A percentile compares a stretch with the other conserved stretches of the same genome.
Conservation (phyloP, 2,888 invertebrate species). For the Argyra leucocephala region DNA sequence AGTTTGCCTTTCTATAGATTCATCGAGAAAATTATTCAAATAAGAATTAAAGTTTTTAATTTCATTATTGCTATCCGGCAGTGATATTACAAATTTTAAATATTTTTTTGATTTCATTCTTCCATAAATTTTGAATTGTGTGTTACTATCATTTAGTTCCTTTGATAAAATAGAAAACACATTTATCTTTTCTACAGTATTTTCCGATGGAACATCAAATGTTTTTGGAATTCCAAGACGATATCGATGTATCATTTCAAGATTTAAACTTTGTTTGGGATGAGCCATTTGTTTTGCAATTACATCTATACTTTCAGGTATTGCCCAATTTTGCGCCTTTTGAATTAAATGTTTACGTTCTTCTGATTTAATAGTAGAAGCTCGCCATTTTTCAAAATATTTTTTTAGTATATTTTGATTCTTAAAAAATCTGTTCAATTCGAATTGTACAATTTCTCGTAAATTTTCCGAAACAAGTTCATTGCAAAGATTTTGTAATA, state of each 20-base stretch:
- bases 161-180: slow-evolving; percentile 30
- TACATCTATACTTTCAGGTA: slow-evolving; percentile 31
- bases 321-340: slow-evolving; percentile 49
- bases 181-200: slow-evolving; percentile 26
- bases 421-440: slow-evolving; percentile 34
- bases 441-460: slow-evolving; percentile 34
- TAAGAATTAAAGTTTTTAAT: slow-evolving; percentile 32
- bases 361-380: slow-evolving; percentile 37
- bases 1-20: slow-evolving; percentile 13
- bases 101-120: slow-evolving; percentile 30
- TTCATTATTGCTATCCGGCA: slow-evolving; percentile 32
- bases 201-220: slow-evolving; percentile 27
- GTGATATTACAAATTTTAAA: slow-evolving; percentile 34
- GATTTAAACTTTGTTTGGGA: slow-evolving; percentile 41
- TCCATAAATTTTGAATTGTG: slow-evolving; percentile 19
- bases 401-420: slow-evolving; percentile 37
- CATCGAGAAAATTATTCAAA: slow-evolving; percentile 31
- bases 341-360: slow-evolving; percentile 47
- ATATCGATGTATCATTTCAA: slow-evolving; percentile 46
- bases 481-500: not conserved
- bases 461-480: slow-evolving; percentile 25
- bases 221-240: slow-evolving; percentile 40
- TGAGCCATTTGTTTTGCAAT: slow-evolving; percentile 39
- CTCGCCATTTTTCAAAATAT: slow-evolving; percentile 46
- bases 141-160: slow-evolving; percentile 21